These are phyloP conservation scores for Meta bourneti DNA, from an alignment of 2,888 invertebrate species.

Conservation along the genomic window DNA sequence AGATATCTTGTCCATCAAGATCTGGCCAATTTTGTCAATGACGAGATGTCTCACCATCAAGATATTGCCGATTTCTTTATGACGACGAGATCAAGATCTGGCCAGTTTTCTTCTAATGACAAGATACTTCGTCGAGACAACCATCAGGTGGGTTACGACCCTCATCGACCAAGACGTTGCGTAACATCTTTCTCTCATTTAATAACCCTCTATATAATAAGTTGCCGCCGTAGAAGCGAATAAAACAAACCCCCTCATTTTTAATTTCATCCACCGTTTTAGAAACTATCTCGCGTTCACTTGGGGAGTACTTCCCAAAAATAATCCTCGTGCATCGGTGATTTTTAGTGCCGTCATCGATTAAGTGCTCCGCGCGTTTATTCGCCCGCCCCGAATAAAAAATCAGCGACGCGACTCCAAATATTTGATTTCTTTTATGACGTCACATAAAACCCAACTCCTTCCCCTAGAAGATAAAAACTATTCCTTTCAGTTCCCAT, in stretches of 20 bases:
- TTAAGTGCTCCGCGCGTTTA: background rate
- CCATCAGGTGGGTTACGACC: background rate
- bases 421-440: slow-evolving; percentile 70
- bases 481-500: background rate
- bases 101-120: too few relatives aligned
- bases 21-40: too few relatives aligned
- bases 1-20: too few relatives aligned
- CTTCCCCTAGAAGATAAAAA: background rate
- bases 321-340: background rate
- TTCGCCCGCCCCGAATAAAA: background rate
- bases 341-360: background rate
- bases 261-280: background rate
- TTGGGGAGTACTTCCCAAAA: background rate
- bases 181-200: background rate
- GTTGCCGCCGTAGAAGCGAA: background rate
- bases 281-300: background rate
- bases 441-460: slow-evolving; percentile 38
- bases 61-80: too few relatives aligned
- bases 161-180: background rate
- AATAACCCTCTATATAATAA: background rate
- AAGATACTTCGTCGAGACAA: too few relatives aligned
- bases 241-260: background rate
- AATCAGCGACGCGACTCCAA: slow-evolving; percentile 37
- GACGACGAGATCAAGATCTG: too few relatives aligned
- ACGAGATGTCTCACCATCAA: too few relatives aligned